phyloP scores from a whole-genome alignment of 2,797 vertebrate species.

The Staurois parvus region DNA sequence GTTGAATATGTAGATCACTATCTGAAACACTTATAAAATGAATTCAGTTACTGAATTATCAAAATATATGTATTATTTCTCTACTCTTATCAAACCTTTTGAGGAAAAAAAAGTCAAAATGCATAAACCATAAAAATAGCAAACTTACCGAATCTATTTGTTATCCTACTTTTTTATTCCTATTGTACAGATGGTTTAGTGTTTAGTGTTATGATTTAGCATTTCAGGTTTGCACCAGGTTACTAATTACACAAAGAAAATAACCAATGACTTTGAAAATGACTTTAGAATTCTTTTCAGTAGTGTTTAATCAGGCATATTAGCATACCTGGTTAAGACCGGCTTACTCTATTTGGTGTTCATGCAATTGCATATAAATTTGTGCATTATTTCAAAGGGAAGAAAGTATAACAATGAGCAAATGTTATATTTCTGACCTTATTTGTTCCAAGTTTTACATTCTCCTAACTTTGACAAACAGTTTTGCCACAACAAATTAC shows the following conservation, averaged over 20 bases:
- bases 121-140: neutral
- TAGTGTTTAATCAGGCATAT: conserved; percentile 71
- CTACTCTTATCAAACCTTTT: neutral
- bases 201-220: conserved; percentile 3
- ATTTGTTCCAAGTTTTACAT: conserved; percentile 31
- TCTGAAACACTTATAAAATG: no score
- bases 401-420: conserved; percentile 53
- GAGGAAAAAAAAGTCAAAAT: neutral
- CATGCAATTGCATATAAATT: conserved; percentile 69
- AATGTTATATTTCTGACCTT: conserved; percentile 44
- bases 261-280: conserved; percentile 72
- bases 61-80: neutral
- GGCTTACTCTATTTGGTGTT: conserved; percentile 69
- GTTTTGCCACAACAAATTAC: conserved; percentile 25
- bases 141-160: neutral
- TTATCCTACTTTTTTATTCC: neutral
- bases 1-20: no score
- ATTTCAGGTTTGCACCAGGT: conserved; percentile 10
- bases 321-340: conserved; percentile 65
- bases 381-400: conserved; percentile 62
- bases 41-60: neutral
- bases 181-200: neutral
- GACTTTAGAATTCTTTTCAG: conserved; percentile 70
- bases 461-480: conserved; percentile 29
- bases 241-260: conserved; percentile 45